Percentiles rank a stretch among this genome's conserved stretches.
These are phyloP conservation scores for Agrotis segetum DNA, from an alignment of 2,888 invertebrate species.

Conservation along the genomic window DNA sequence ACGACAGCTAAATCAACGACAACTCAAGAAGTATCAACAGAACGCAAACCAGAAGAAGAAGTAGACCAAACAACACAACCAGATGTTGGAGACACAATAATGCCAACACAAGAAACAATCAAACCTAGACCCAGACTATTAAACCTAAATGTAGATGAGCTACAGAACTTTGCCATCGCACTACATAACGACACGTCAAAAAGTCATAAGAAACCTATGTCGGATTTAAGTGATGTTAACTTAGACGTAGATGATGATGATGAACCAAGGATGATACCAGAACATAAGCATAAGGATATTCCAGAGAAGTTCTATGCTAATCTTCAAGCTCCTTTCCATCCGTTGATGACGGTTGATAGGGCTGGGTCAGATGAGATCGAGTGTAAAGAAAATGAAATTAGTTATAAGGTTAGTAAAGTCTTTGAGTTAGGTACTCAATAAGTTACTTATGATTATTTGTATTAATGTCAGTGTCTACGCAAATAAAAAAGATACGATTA, in stretches of 20 bases:
- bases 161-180: conserved; percentile 85
- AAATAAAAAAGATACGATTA: no score
- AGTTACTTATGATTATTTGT: no score
- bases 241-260: conserved; percentile 92
- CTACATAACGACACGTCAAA: conserved; percentile 83
- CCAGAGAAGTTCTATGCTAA: conserved; percentile 85
- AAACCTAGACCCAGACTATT: conserved; percentile 82
- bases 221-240: conserved; percentile 95
- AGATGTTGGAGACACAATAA: conserved; percentile 66
- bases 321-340: conserved; percentile 83
- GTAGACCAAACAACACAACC: conserved; percentile 61
- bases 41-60: conserved; percentile 53
- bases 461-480: not conserved
- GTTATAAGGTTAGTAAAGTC: conserved; percentile 86
- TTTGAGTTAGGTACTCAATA: not conserved
- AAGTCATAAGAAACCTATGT: conserved; percentile 76
- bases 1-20: conserved; percentile 66
- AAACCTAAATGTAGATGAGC: conserved; percentile 85
- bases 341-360: conserved; percentile 77
- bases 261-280: conserved; percentile 67
- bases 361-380: conserved; percentile 77
- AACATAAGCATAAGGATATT: conserved; percentile 75
- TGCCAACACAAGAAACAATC: conserved; percentile 32
- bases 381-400: conserved; percentile 87
- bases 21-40: conserved; percentile 30